Conservation (phyloP, 2,888 invertebrate genomes). For the Maniola hyperantus region DNA sequence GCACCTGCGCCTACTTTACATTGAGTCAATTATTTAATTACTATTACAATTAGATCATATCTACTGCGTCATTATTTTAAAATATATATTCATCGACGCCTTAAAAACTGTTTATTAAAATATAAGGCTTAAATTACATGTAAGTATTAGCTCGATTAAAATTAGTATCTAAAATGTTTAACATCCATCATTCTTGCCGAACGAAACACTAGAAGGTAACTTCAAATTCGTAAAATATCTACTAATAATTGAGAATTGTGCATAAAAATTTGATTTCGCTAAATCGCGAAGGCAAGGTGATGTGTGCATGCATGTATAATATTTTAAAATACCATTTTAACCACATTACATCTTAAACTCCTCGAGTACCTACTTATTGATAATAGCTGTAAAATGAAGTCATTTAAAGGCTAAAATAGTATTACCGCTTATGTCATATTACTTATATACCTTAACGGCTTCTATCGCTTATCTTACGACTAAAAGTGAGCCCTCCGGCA, state of each 20-base stretch:
- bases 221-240: slow-evolving; percentile 51
- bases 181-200: slow-evolving; percentile 47
- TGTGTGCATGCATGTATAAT: slow-evolving; percentile 59
- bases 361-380: slow-evolving; percentile 47
- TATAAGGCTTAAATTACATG: slow-evolving; percentile 36
- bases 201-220: slow-evolving; percentile 69
- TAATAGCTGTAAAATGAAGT: slow-evolving; percentile 37
- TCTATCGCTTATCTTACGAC: slow-evolving; percentile 48
- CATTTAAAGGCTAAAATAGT: slow-evolving; percentile 57
- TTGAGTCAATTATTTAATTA: slow-evolving; percentile 32
- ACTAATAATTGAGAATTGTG: slow-evolving; percentile 43
- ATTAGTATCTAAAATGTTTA: slow-evolving; percentile 43
- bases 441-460: slow-evolving; percentile 50
- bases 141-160: slow-evolving; percentile 33
- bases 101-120: slow-evolving; percentile 37
- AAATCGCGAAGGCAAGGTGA: slow-evolving; percentile 79
- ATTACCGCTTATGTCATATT: slow-evolving; percentile 68
- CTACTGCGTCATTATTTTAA: slow-evolving; percentile 54
- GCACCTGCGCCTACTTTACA: slow-evolving; percentile 20
- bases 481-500: slow-evolving; percentile 53
- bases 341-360: slow-evolving; percentile 54
- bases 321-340: slow-evolving; percentile 45
- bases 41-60: slow-evolving; percentile 17
- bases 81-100: slow-evolving; percentile 43
- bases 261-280: slow-evolving; percentile 49